Evolutionary conservation across 2,888 invertebrate species (phyloP), one percentile per base, ranked within the genome.

Genomic region (Drosophila atripex): DNA sequence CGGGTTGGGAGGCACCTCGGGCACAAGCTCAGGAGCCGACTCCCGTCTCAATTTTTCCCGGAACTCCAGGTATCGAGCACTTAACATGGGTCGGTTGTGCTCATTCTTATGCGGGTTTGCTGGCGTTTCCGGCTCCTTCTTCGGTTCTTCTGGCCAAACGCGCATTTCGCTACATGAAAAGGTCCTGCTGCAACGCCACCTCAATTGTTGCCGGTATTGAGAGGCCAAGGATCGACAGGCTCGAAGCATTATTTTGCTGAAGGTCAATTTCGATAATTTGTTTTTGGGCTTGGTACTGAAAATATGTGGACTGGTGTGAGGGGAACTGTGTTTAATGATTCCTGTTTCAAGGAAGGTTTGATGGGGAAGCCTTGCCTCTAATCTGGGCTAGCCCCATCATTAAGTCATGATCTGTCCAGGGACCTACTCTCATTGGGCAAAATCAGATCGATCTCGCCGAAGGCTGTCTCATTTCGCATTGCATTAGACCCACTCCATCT

Each of bases 1-100:
- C 14, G 95, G 95, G 90, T 95, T 95, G 76, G 93, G 93, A 56
- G 93, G 92, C 55, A 94, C 93, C 86, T 96, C 95, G 69, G 97
- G 94, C 89, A 94, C 39, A 16, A 41, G 8, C 9, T 41, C 39
- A 3, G 39, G 92, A 16, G 93, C 93, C 23, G 94, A 93, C 52
- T 93, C 93, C 86, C 94, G 94, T 68, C 95, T 93, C 64, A 96
- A 89, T 89, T 95, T 96, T 87, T 95, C 94, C 79, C 94, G 93
- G 88, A 96, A 95, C 89, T 95, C 95, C 63, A 93, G 90, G 89
- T 96, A 90, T 71, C 93, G 91, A 8, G 92, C 90, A 74, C 93
- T 93, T 11, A 92, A 39, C 1, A 30, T 43, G 0, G n/a, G 11
- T 3, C 21, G 35, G 0, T 23, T 30, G 16, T 14, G 1, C 11